phyloP scores from a whole-genome alignment of 2,888 invertebrate species.

The Pseudococcus jackbeardsleyi region DNA sequence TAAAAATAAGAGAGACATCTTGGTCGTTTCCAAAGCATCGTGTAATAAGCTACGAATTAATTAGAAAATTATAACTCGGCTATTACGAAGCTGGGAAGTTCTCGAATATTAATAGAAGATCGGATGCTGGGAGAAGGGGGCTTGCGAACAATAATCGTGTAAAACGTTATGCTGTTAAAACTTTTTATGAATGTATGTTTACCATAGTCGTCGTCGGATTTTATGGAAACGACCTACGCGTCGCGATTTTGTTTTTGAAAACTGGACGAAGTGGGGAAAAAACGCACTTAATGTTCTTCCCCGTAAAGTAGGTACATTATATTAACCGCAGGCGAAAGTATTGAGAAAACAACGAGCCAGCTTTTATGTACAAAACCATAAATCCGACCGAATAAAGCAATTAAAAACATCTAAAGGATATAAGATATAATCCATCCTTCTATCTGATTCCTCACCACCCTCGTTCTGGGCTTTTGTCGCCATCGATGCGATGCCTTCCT shows the following conservation, averaged over 20 bases:
- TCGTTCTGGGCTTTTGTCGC: neutral
- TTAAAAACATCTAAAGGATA: conserved; percentile 36
- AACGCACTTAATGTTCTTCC: neutral
- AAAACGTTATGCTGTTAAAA: neutral
- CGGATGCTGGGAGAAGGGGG: neutral
- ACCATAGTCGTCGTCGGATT: conserved; percentile 14
- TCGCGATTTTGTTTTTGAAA: neutral
- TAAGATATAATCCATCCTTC: neutral
- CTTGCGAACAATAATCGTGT: neutral
- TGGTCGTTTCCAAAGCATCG: neutral
- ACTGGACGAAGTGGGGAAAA: neutral
- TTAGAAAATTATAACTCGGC: conserved; percentile 24
- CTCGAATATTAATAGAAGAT: neutral
- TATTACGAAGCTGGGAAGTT: neutral
- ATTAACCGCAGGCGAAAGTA: neutral
- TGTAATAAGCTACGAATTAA: neutral
- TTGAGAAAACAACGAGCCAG: neutral
- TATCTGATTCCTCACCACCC: neutral
- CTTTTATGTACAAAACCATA: conserved; percentile 36
- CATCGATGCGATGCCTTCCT: neutral
- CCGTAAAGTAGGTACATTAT: neutral
- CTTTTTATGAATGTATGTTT: conserved; percentile 3
- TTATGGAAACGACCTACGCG: conserved; percentile 12
- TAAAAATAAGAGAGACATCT: neutral
- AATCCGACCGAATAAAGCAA: conserved; percentile 26